Conservation (phyloP, 2,888 invertebrate genomes). For the Epirrita christyi region DNA sequence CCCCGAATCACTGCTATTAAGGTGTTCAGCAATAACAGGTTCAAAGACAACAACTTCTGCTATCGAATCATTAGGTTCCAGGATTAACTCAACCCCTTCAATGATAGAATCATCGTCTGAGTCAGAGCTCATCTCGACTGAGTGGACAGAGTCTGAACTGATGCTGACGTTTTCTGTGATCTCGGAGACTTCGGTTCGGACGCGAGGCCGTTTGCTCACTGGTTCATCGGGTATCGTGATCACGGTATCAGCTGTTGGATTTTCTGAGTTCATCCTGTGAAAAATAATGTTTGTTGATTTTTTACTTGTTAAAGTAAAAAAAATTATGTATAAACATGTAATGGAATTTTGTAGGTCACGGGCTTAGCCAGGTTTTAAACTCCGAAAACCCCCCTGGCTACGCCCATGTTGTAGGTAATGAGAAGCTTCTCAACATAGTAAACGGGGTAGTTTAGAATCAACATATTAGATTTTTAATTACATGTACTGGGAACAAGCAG, state of each 20-base stretch:
- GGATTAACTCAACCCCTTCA: constrained; percentile 34
- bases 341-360: too few species aligned
- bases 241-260: constrained; percentile 44
- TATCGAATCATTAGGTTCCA: background rate
- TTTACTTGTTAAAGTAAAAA: background rate
- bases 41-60: background rate
- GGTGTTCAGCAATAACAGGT: background rate
- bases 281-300: background rate
- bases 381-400: too few species aligned
- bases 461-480: too few species aligned
- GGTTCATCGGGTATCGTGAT: constrained; percentile 64
- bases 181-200: constrained; percentile 43
- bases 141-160: constrained; percentile 63
- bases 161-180: constrained; percentile 63
- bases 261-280: constrained; percentile 53
- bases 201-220: constrained; percentile 54
- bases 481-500: too few species aligned
- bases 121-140: constrained; percentile 52
- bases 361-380: too few species aligned
- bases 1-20: background rate
- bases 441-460: too few species aligned
- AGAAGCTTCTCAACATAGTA: too few species aligned
- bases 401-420: too few species aligned
- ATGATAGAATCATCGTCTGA: constrained; percentile 53
- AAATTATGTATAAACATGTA: too few species aligned